Conservation (phyloP, 2,888 invertebrate genomes). For the Aporophyla lueneburgensis region DNA sequence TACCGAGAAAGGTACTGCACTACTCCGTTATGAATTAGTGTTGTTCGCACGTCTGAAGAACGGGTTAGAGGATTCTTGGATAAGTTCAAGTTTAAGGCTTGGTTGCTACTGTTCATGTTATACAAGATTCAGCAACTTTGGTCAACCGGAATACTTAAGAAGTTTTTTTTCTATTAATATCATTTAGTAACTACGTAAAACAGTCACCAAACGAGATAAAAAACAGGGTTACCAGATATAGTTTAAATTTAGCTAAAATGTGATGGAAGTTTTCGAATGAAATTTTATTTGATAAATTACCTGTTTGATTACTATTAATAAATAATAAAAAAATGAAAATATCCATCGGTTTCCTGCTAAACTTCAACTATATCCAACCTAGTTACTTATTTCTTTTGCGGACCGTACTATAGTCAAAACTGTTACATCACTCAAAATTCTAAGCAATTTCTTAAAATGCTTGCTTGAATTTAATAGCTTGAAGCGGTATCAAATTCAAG, state of each 20-base stretch:
- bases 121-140: background rate
- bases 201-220: too few species aligned
- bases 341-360: too few species aligned
- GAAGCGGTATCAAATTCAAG: background rate
- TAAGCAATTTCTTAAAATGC: background rate
- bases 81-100: too few species aligned
- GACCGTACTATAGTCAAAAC: background rate
- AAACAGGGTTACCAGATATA: too few species aligned
- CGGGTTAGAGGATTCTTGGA: background rate
- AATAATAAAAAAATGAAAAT: too few species aligned
- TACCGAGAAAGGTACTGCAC: conserved; percentile 15
- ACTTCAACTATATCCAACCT: too few species aligned
- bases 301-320: too few species aligned
- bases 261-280: too few species aligned
- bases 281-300: too few species aligned
- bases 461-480: background rate
- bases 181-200: too few species aligned
- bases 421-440: background rate
- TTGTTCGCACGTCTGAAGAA: conserved; percentile 9
- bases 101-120: background rate
- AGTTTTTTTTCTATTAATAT: background rate
- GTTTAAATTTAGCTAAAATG: too few species aligned
- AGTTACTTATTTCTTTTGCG: too few species aligned
- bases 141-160: background rate
- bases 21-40: conserved; percentile 18